Conservation (phyloP, 1,140 invertebrate genomes). For the Drosophila pectinifera region DNA sequence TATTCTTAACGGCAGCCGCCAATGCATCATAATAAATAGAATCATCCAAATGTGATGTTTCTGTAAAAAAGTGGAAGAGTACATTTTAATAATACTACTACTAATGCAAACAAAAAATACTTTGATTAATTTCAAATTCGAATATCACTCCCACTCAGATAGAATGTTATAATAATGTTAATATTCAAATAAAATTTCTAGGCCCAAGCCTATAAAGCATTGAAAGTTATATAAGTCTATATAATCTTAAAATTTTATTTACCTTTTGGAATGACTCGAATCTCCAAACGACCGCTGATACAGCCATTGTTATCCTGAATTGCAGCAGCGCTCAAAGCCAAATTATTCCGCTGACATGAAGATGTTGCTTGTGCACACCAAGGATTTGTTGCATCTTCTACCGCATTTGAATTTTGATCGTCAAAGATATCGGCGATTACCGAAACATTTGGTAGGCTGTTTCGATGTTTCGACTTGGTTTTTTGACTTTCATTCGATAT, state of each 20-base stretch:
- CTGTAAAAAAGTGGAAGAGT: conserved; percentile 12
- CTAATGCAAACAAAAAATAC: too few relatives aligned
- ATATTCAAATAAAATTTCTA: too few relatives aligned
- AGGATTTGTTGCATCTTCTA: conserved; percentile 20
- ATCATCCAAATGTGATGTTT: conserved; percentile 73
- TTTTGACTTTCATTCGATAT: conserved; percentile 31
- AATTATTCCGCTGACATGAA: conserved; percentile 45
- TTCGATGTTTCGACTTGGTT: conserved; percentile 56
- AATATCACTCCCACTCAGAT: too few relatives aligned
- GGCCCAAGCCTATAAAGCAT: too few relatives aligned
- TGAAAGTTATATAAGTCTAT: too few relatives aligned
- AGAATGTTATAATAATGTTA: too few relatives aligned
- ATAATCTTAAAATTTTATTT: conserved; percentile 1
- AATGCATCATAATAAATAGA: conserved; percentile 79
- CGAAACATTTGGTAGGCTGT: conserved; percentile 77
- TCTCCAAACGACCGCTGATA: conserved; percentile 92
- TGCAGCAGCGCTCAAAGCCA: conserved; percentile 4
- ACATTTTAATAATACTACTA: neutral
- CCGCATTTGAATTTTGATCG: conserved; percentile 17
- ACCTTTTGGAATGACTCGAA: conserved; percentile 89
- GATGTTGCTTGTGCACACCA: conserved; percentile 56
- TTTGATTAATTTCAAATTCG: too few relatives aligned
- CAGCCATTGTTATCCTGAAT: conserved; percentile 86
- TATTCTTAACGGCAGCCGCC: conserved; percentile 54
- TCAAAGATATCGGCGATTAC: conserved; percentile 52